These are phyloP conservation scores for Metopia argyrocephala DNA, from an alignment of 2,888 invertebrate genomes.

Conservation along the genomic window DNA sequence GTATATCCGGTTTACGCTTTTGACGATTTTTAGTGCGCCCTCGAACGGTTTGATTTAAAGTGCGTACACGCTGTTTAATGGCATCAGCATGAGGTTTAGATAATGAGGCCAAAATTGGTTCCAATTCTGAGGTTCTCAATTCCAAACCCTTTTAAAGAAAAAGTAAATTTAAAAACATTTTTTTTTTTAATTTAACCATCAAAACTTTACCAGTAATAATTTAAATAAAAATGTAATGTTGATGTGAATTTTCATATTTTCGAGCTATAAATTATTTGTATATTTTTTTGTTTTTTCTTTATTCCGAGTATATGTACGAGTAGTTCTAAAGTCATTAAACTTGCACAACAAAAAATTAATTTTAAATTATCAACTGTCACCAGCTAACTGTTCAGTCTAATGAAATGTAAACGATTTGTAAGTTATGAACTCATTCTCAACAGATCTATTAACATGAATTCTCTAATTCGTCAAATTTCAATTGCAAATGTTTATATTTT, in stretches of 20 bases:
- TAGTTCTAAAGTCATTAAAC: slow-evolving; percentile 55
- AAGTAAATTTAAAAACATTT: slow-evolving; percentile 2
- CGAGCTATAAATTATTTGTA: background rate
- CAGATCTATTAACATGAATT: slow-evolving; percentile 61
- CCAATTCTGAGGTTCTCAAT: slow-evolving; percentile 81
- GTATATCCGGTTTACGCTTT: slow-evolving; percentile 87
- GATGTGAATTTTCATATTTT: background rate
- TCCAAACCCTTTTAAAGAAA: slow-evolving; percentile 77
- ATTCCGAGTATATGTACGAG: background rate
- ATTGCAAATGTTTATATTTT: slow-evolving; percentile 25
- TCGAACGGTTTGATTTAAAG: slow-evolving; percentile 86
- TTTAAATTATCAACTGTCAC: slow-evolving; percentile 59
- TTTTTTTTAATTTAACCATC: background rate
- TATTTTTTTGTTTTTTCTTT: background rate
- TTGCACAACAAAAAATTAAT: slow-evolving; percentile 46
- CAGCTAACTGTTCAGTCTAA: slow-evolving; percentile 27
- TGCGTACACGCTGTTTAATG: slow-evolving; percentile 84
- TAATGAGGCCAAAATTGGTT: slow-evolving; percentile 80
- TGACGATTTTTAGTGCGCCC: slow-evolving; percentile 81
- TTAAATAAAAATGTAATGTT: slow-evolving; percentile 8
- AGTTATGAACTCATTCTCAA: slow-evolving; percentile 10
- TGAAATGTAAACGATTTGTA: slow-evolving; percentile 4
- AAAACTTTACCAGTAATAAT: slow-evolving; percentile 4
- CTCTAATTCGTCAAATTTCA: slow-evolving; percentile 63
- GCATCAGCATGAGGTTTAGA: slow-evolving; percentile 86